phyloP scores from a whole-genome alignment of 2,888 invertebrate species.

The Lapara coniferarum region DNA sequence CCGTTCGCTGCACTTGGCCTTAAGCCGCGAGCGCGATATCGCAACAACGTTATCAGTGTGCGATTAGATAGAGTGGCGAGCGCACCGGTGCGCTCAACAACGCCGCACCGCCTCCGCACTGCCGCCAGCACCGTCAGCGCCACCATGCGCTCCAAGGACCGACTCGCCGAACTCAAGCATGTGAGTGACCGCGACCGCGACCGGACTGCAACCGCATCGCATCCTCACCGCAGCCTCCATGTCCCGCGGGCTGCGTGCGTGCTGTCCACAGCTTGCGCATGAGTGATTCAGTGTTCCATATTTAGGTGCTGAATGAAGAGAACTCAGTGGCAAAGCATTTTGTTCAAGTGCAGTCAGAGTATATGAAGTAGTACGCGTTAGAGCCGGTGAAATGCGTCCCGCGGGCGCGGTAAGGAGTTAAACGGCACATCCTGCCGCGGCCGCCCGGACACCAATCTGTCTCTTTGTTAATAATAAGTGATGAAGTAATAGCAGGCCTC shows the following conservation, averaged over 20 bases:
- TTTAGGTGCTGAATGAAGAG: not conserved
- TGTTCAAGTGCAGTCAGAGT: not conserved
- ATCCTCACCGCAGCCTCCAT: not conserved
- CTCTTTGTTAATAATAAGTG: conserved; percentile 3
- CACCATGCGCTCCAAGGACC: conserved; percentile 71
- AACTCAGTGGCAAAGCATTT: not conserved
- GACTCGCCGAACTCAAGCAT: conserved; percentile 69
- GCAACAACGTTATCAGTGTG: conserved; percentile 35
- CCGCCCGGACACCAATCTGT: not conserved
- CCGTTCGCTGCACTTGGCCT: conserved; percentile 13
- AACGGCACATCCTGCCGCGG: conserved; percentile 12
- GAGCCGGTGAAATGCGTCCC: not conserved
- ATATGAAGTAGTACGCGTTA: not conserved
- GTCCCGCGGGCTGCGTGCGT: not conserved
- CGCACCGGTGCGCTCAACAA: conserved; percentile 11
- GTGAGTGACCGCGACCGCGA: conserved; percentile 58
- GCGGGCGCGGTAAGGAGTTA: conserved; percentile 10
- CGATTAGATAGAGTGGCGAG: conserved; percentile 20
- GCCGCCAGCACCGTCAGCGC: conserved; percentile 70
- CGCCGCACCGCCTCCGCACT: not conserved
- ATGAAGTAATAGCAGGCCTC: not conserved
- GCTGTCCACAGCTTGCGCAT: not conserved
- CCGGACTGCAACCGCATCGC: not conserved
- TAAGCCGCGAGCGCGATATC: conserved; percentile 26
- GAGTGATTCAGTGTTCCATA: not conserved